Evolutionary conservation across 2,888 invertebrate species (phyloP).

Genomic region (Cheilosia impressa): DNA sequence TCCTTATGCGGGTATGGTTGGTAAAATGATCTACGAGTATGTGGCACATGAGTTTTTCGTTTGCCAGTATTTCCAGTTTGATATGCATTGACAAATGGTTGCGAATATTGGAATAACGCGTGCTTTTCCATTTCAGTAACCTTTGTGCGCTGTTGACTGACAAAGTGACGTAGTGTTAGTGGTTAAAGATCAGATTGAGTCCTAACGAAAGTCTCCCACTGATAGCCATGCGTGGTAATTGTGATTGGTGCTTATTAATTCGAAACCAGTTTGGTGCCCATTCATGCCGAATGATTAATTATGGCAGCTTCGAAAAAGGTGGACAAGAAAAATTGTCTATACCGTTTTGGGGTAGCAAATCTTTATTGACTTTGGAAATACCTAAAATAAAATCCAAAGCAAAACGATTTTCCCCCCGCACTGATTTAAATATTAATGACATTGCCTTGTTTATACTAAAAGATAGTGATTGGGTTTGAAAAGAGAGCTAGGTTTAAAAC

Average conservation of each 20-base stretch:
- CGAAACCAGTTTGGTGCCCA: conserved; percentile 33
- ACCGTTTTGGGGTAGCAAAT: conserved; percentile 36
- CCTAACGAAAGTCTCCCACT: conserved; percentile 30
- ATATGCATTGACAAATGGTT: background rate
- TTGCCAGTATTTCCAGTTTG: conserved; percentile 22
- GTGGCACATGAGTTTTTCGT: conserved; percentile 2
- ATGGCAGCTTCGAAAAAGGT: conserved; percentile 32
- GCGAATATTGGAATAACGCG: conserved; percentile 23
- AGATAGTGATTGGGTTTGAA: too few relatives aligned
- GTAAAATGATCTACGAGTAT: background rate
- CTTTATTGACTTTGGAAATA: conserved; percentile 5
- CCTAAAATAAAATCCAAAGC: conserved; percentile 4
- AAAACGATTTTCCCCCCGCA: background rate
- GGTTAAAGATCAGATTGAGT: conserved; percentile 12
- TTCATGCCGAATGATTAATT: conserved; percentile 45
- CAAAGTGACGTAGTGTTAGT: conserved; percentile 29
- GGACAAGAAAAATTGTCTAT: conserved; percentile 36
- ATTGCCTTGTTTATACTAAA: too few relatives aligned
- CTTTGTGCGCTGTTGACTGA: conserved; percentile 10
- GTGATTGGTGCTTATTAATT: conserved; percentile 18
- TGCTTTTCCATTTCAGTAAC: conserved; percentile 42
- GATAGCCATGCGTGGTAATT: conserved; percentile 22
- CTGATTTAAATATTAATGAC: background rate
- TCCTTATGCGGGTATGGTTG: conserved; percentile 11
- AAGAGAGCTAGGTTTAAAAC: too few relatives aligned